Evolutionary conservation across 2,797 vertebrate genomes (phyloP), one percentile per base, ranked within the genome.

Genomic region (Spea hammondii): DNA sequence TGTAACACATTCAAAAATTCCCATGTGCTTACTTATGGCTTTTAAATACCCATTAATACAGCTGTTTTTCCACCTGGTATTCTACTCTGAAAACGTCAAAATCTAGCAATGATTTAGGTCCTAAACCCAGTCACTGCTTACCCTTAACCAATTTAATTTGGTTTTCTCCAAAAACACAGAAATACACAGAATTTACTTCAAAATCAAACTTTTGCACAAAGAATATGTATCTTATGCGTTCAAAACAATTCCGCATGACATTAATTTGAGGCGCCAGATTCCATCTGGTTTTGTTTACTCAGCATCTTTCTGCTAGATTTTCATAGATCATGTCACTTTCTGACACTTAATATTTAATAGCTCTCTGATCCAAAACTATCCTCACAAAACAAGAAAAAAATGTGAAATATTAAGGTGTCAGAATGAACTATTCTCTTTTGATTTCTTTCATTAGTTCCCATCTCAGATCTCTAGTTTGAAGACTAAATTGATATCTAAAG

Each of bases 31-130:
- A 53, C 45, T 77, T 64, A 72, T 76, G 54, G 69, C 54, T 68
- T 68, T 76, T 32, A 60, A 67, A 60, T 77, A 13, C 10, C 72
- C 48, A 81, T 77, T 77, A 69, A 12, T 65, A 68, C 53, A 77
- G 64, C 55, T 77, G 70, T 54, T 72, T 77, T 62, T 73, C 53
- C 74, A 77, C 79, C 79, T 81, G 79, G 74, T 67, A 45, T 66
- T 57, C 49, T 47, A 47, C 46, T 60, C 51, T 13, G n/a, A 14
- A 32, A 14, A 66, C 54, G 62, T 32, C 69, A 72, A 69, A 45
- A 49, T 10, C 44, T 67, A 51, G 55, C 70, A 53, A 65, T 14
- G 17, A 44, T 62, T 48, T n/a, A 4, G 65, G 44, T 51, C 8
- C 70, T 8, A 75, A 74, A 76, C 4, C 48, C 55, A 54, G 65